These are phyloP conservation scores for Phyto melanocephala DNA, from an alignment of 2,888 invertebrate genomes.

Conservation along the genomic window DNA sequence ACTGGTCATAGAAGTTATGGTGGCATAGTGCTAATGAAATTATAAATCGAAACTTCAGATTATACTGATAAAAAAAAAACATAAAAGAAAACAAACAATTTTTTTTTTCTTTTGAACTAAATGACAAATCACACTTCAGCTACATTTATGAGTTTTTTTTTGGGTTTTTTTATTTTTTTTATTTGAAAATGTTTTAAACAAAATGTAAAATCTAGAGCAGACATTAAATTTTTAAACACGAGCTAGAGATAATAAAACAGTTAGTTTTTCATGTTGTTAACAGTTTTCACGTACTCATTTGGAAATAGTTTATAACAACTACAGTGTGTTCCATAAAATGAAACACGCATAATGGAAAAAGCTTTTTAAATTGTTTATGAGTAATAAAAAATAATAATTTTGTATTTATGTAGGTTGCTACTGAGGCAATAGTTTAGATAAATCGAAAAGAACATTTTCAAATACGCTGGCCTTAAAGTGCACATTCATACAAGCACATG, in stretches of 20 bases:
- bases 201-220: neutral
- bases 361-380: neutral
- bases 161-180: no score
- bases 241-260: neutral
- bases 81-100: no score
- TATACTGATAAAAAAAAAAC: neutral
- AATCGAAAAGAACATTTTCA: no score
- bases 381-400: neutral
- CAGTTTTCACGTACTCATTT: neutral
- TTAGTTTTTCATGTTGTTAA: neutral
- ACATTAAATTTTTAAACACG: neutral
- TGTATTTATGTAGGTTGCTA: no score
- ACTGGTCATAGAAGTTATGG: slow-evolving; percentile 65
- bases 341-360: neutral
- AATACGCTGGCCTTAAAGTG: no score
- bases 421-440: no score
- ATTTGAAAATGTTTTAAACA: neutral
- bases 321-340: neutral
- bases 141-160: no score
- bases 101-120: neutral
- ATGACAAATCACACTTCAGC: slow-evolving; percentile 28
- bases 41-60: slow-evolving; percentile 61
- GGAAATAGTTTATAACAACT: neutral
- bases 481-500: no score
- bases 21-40: slow-evolving; percentile 73